phyloP scores from a whole-genome alignment of 1,140 invertebrate genomes.

The Zaprionus nigranus region DNA sequence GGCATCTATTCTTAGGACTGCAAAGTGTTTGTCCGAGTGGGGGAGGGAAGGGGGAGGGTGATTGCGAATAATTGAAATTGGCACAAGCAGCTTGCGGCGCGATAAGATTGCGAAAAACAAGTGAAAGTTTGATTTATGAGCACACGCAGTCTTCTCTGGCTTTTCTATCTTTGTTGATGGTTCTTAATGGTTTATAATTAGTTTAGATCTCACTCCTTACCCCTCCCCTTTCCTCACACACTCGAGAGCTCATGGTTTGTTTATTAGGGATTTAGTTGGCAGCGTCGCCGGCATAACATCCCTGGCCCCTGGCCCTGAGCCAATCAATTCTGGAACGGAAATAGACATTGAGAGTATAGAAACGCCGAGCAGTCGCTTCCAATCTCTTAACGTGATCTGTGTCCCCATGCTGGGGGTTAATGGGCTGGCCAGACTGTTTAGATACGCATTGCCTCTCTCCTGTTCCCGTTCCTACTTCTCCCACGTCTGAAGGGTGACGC shows the following conservation, averaged over 20 bases:
- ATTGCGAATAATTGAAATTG: constrained; percentile 48
- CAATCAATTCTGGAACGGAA: constrained; percentile 78
- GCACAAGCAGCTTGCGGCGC: constrained; percentile 41
- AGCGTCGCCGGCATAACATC: constrained; percentile 30
- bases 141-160: constrained; percentile 37
- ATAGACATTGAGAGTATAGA: constrained; percentile 46
- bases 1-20: constrained; percentile 63
- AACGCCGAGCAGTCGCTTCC: constrained; percentile 13
- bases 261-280: constrained; percentile 49
- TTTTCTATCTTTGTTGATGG: constrained; percentile 53
- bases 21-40: constrained; percentile 45
- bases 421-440: constrained; percentile 33
- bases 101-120: constrained; percentile 30
- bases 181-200: constrained; percentile 69
- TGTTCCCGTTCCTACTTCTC: not conserved
- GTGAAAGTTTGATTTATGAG: constrained; percentile 79
- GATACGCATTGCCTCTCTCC: not conserved
- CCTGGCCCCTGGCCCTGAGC: constrained; percentile 54
- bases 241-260: constrained; percentile 24
- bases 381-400: constrained; percentile 19
- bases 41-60: constrained; percentile 1
- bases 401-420: constrained; percentile 49
- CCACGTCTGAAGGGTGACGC: constrained; percentile 25
- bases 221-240: not conserved
- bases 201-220: constrained; percentile 34